A percentile compares a stretch with the other conserved stretches of the same genome.
phyloP scores from a whole-genome alignment of 2,797 vertebrate species.

The Sebastiscus albofasciatus region DNA sequence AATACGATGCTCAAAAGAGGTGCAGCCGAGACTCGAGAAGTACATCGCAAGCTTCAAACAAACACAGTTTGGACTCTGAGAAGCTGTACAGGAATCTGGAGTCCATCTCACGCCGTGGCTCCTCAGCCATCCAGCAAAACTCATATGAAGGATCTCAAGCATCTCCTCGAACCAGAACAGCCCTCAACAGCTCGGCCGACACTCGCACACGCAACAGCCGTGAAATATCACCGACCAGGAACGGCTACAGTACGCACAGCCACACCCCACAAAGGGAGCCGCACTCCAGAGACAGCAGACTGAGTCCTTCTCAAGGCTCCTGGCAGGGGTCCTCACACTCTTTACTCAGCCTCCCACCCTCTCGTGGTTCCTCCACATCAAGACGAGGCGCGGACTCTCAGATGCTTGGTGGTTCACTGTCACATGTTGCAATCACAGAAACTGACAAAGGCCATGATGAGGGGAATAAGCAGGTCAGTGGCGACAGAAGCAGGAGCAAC shows the following conservation, averaged over 20 bases:
- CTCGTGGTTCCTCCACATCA: slow-evolving; percentile 61
- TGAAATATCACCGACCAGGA: slow-evolving; percentile 73
- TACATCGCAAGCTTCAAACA: slow-evolving; percentile 75
- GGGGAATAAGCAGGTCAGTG: not conserved
- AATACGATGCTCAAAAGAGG: slow-evolving; percentile 16
- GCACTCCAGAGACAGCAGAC: slow-evolving; percentile 54
- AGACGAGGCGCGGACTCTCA: slow-evolving; percentile 44
- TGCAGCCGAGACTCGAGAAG: slow-evolving; percentile 48
- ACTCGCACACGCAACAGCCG: slow-evolving; percentile 66
- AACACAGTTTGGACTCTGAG: slow-evolving; percentile 83
- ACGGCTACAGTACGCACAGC: slow-evolving; percentile 50
- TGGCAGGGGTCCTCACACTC: slow-evolving; percentile 80
- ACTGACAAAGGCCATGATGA: slow-evolving; percentile 35
- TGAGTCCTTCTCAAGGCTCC: slow-evolving; percentile 75
- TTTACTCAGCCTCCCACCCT: slow-evolving; percentile 62
- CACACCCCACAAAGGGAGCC: slow-evolving; percentile 55
- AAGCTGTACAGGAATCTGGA: slow-evolving; percentile 83
- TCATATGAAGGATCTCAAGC: slow-evolving; percentile 60
- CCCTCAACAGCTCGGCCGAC: slow-evolving; percentile 55
- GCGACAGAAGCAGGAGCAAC: slow-evolving; percentile 77
- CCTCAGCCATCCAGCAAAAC: slow-evolving; percentile 55
- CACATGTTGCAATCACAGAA: slow-evolving; percentile 50
- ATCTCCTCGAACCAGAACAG: slow-evolving; percentile 60
- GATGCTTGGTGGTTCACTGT: slow-evolving; percentile 26
- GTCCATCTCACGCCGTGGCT: slow-evolving; percentile 75